phyloP scores from a whole-genome alignment of 2,888 invertebrate genomes.

The Phymatocera aterrima region DNA sequence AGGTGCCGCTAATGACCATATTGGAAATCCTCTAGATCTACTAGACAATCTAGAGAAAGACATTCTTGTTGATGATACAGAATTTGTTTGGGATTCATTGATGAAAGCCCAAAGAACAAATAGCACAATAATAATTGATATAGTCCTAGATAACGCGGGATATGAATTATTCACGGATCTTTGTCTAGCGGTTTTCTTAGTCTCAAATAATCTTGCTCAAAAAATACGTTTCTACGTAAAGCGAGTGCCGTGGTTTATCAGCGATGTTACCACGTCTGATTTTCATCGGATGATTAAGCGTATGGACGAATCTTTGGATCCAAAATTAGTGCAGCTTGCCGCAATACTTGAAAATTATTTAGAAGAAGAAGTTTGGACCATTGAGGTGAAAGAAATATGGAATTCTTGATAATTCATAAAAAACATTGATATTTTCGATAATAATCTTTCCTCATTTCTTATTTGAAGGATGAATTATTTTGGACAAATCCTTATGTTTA shows the following conservation, averaged over 20 bases:
- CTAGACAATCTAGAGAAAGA: conserved; percentile 77
- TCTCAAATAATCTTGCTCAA: conserved; percentile 78
- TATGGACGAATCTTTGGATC: conserved; percentile 66
- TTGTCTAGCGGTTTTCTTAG: conserved; percentile 88
- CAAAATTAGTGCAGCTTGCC: conserved; percentile 75
- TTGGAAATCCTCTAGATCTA: conserved; percentile 77
- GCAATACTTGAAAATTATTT: conserved; percentile 79
- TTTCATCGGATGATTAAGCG: conserved; percentile 82
- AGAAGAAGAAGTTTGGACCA: conserved; percentile 74
- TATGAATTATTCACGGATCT: conserved; percentile 95
- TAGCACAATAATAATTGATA: conserved; percentile 76
- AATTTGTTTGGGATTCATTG: conserved; percentile 77
- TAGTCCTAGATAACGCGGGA: conserved; percentile 95
- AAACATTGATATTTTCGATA: not conserved
- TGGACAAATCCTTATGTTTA: conserved; percentile 93
- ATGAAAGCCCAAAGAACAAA: conserved; percentile 63
- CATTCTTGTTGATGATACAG: conserved; percentile 81
- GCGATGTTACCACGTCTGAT: conserved; percentile 89
- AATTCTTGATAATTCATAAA: not conserved
- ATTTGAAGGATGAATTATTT: conserved; percentile 81
- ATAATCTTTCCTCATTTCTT: too few relatives aligned
- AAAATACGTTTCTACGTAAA: conserved; percentile 91
- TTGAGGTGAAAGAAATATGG: conserved; percentile 61
- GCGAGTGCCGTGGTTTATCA: conserved; percentile 96
- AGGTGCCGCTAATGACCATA: conserved; percentile 81